Conservation (phyloP, 2,888 invertebrate species). For the Himalopsyche tibetana region DNA sequence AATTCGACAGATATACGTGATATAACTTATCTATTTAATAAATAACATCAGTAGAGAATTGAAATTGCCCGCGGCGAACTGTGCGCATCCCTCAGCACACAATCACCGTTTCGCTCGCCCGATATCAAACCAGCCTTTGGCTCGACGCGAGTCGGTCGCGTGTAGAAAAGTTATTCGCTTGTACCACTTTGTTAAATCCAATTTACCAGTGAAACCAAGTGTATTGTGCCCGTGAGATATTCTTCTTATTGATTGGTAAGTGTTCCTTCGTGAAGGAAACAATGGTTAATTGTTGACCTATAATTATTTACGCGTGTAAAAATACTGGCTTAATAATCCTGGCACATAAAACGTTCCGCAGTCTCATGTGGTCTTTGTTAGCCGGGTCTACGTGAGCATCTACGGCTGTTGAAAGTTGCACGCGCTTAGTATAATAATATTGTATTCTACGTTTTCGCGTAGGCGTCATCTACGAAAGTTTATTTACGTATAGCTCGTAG, state of each 20-base stretch:
- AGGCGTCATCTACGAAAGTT: constrained; percentile 19
- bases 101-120: constrained; percentile 2
- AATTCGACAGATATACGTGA: neutral
- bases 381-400: neutral
- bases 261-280: neutral
- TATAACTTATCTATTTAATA: neutral
- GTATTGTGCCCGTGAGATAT: constrained; percentile 13
- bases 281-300: neutral
- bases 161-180: neutral
- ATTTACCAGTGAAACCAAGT: constrained; percentile 18
- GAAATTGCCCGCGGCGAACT: neutral
- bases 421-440: constrained; percentile 10
- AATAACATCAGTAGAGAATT: neutral
- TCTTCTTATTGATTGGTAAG: constrained; percentile 26
- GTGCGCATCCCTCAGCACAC: neutral
- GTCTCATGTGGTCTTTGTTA: constrained; percentile 3
- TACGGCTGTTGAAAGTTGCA: constrained; percentile 12
- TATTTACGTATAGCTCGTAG: constrained; percentile 17
- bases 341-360: neutral
- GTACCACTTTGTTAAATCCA: constrained; percentile 16
- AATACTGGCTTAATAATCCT: neutral
- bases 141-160: constrained; percentile 16
- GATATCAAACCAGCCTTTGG: constrained; percentile 31
- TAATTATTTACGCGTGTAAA: neutral
- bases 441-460: constrained; percentile 15